Evolutionary conservation across 2,888 invertebrate genomes (phyloP), one percentile per base, ranked within the genome.

Genomic region (Trichogramma dendrolimi): DNA sequence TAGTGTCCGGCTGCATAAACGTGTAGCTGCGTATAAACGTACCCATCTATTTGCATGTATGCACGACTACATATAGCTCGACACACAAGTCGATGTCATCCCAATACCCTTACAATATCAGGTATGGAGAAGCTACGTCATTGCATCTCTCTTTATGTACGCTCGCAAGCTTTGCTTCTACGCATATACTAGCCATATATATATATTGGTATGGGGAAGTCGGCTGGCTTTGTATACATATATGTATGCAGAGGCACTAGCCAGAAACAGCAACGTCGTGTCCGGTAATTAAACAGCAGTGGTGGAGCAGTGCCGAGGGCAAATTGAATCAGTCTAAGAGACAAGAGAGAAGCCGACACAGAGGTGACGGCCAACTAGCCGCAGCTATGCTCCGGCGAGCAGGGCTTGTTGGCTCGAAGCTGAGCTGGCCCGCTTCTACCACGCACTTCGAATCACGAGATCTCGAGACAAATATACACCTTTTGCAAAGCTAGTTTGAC

Each of bases 281-380:
- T 68, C 72, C 77, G 73, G 79, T 79, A 79, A 79, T 79, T 79
- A 78, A 79, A 78, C 79, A 78, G 77, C 79, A 75, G 76, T 76
- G 76, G 75, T 73, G 73, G 73, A 78, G 77, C 79, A 75, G 76
- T 76, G 76, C 75, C 73, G 73, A 73, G 73, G 71, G 74, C 75
- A 79, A 79, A 79, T 79, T 79, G 79, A 79, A 79, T 79, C 78
- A 77, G 78, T 77, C 76, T 71, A 74, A 76, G 76, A 78, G 79
- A 78, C 77, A 75, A 78, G 77, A 76, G 75, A 77, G 79, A 75
- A 75, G 70, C 76, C 71, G 75, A 76, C 76, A 72, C 75, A 76
- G 77, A 77, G 76, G 74, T 78, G 79, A 79, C 79, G 77, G 75
- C 76, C 75, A 75, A 78, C 78, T 75, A 73, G 76, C 79, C 79